Conservation (phyloP, 2,888 invertebrate species). For the Macrostomum cliftonense region DNA sequence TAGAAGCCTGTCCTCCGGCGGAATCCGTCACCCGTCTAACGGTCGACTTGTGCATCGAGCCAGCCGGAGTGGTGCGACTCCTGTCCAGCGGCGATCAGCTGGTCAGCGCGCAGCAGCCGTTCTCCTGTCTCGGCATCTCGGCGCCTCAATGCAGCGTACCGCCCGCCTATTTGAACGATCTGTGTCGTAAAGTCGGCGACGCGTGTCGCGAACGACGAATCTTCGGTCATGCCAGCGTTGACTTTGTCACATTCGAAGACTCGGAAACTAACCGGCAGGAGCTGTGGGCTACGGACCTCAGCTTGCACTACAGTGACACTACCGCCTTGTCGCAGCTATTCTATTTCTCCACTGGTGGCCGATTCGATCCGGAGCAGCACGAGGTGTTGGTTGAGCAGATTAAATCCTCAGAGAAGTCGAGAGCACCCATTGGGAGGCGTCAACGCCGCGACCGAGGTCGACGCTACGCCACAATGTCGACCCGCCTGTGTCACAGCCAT, state of each 20-base stretch:
- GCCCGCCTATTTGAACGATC: slow-evolving; percentile 24
- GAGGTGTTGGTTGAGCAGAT: slow-evolving; percentile 14
- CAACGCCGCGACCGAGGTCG: too few relatives aligned
- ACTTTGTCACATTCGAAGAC: slow-evolving; percentile 30
- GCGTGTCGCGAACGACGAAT: slow-evolving; percentile 31
- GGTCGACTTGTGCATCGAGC: slow-evolving; percentile 33
- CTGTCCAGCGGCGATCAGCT: slow-evolving; percentile 30
- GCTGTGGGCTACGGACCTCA: slow-evolving; percentile 33
- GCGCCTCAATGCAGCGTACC: slow-evolving; percentile 35
- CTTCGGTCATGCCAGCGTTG: slow-evolving; percentile 31
- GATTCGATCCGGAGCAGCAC: slow-evolving; percentile 24
- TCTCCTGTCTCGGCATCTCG: too few relatives aligned
- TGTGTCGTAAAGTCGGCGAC: slow-evolving; percentile 26
- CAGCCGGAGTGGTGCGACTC: slow-evolving; percentile 23
- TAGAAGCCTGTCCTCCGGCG: slow-evolving; percentile 36
- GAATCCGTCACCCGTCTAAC: slow-evolving; percentile 32
- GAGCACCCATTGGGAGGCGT: too few relatives aligned
- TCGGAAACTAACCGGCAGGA: slow-evolving; percentile 21
- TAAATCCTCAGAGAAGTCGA: too few relatives aligned
- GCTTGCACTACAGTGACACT: slow-evolving; percentile 29
- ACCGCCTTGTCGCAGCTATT: slow-evolving; percentile 29
- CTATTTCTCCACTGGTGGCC: slow-evolving; percentile 28
- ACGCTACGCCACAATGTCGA: slow-evolving; percentile 30
- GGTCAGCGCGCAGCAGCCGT: slow-evolving; percentile 13
- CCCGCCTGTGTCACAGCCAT: slow-evolving; percentile 30